Percentiles rank a stretch among this genome's conserved stretches.
Conservation (phyloP, 1,140 invertebrate genomes). For the Pollicipes pollicipes region DNA sequence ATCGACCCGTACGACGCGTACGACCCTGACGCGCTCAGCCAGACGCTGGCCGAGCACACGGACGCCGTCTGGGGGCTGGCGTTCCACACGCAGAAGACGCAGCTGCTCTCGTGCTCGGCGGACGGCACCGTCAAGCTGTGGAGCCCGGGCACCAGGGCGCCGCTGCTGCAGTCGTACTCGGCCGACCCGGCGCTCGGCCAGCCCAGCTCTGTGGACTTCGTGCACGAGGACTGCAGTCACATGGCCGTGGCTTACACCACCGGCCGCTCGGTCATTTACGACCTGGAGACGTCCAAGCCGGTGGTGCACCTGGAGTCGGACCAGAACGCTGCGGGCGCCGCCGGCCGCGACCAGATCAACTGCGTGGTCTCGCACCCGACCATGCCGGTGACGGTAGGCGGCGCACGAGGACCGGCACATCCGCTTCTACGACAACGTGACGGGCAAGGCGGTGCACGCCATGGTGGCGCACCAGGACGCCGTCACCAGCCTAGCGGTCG, state of each 20-base stretch:
- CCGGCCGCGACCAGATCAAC: slow-evolving; percentile 17
- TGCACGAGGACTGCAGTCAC: slow-evolving; percentile 73
- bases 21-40: slow-evolving; percentile 50
- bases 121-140: slow-evolving; percentile 88
- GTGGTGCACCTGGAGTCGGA: slow-evolving; percentile 49
- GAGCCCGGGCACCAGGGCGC: slow-evolving; percentile 60
- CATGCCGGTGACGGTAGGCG: slow-evolving; percentile 79
- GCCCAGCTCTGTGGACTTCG: slow-evolving; percentile 88
- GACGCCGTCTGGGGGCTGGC: slow-evolving; percentile 93
- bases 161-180: slow-evolving; percentile 62
- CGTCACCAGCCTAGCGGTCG: slow-evolving; percentile 91
- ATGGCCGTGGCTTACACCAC: slow-evolving; percentile 82
- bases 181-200: slow-evolving; percentile 56
- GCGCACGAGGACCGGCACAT: slow-evolving; percentile 97
- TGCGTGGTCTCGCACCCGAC: slow-evolving; percentile 81
- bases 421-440: slow-evolving; percentile 86
- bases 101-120: slow-evolving; percentile 79
- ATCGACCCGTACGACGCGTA: slow-evolving; percentile 97
- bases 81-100: slow-evolving; percentile 54
- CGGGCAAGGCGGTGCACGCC: slow-evolving; percentile 78
- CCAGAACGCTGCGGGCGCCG: slow-evolving; percentile 19
- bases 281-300: slow-evolving; percentile 70
- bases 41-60: slow-evolving; percentile 67
- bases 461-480: slow-evolving; percentile 99
- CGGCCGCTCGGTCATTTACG: slow-evolving; percentile 71